These are phyloP conservation scores for Nematolebias whitei DNA, from an alignment of 2,113 vertebrate species.

Conservation along the genomic window DNA sequence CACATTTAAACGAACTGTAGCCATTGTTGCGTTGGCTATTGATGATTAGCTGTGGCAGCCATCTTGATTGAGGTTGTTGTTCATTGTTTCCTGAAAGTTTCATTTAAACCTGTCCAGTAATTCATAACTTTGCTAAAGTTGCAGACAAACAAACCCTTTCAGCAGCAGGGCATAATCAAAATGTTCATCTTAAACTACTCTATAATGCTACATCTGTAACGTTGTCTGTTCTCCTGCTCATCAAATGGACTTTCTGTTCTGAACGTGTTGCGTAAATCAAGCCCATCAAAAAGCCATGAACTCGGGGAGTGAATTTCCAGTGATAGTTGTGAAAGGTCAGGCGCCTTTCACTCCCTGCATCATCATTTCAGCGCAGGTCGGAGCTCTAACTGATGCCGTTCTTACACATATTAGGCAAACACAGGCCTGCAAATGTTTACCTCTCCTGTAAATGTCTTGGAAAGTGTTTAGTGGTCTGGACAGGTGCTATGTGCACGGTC, in stretches of 20 bases:
- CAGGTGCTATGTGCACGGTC: conserved; percentile 73
- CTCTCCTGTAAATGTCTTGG: conserved; percentile 60
- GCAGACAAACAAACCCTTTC: no score
- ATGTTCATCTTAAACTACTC: not conserved
- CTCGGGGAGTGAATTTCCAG: conserved; percentile 23
- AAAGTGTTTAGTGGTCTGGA: conserved; percentile 74
- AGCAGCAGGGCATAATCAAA: no score
- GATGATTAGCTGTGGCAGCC: no score
- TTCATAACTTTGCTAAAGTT: no score
- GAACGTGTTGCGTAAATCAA: conserved; percentile 25
- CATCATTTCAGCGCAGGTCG: not conserved
- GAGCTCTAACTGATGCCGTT: not conserved
- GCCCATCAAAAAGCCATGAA: conserved; percentile 42
- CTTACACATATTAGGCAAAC: conserved; percentile 58
- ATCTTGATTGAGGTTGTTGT: no score
- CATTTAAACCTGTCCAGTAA: no score
- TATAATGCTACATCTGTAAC: no score
- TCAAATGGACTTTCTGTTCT: conserved; percentile 18
- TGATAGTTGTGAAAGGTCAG: conserved; percentile 45
- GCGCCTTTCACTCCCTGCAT: conserved; percentile 3
- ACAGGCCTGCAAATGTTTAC: conserved; percentile 73
- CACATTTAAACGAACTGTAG: no score
- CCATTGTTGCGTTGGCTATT: no score
- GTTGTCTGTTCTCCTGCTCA: not conserved
- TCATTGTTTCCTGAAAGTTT: no score